A percentile compares a stretch with the other conserved stretches of the same genome.
Evolutionary conservation across 2,113 vertebrate genomes (phyloP).

Genomic region (Alouatta palliata): DNA sequence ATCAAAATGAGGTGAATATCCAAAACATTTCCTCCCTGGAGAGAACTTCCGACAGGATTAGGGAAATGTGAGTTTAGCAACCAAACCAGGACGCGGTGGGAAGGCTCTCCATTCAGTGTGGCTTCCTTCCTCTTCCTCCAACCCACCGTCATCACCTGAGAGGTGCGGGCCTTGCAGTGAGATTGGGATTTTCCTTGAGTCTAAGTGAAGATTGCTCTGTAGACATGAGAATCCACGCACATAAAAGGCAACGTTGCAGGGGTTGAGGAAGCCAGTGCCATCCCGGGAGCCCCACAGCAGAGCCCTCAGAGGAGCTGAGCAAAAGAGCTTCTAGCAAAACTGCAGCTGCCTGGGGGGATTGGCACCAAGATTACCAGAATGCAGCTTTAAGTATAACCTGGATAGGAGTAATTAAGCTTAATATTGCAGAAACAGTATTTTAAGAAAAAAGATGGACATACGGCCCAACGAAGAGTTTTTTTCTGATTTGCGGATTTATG

Average conservation of each 20-base stretch:
- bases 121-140: not conserved
- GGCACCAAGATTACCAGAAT: not conserved
- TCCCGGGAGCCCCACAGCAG: fast-evolving
- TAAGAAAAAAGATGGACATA: not conserved
- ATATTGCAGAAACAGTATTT: not conserved
- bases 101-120: fast-evolving
- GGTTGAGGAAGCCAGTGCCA: too few relatives aligned
- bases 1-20: not conserved
- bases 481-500: not conserved
- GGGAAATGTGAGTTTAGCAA: not conserved
- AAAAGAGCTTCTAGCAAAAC: not conserved
- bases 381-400: not conserved
- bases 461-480: not conserved
- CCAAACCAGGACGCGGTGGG: fast-evolving
- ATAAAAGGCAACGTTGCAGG: not conserved
- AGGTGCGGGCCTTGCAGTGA: not conserved
- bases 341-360: not conserved
- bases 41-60: not conserved
- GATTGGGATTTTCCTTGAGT: not conserved
- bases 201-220: not conserved
- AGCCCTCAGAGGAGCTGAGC: not conserved
- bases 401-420: not conserved
- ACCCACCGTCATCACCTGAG: not conserved
- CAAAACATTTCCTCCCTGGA: not conserved
- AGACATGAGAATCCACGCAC: not conserved